Evolutionary conservation across 2,113 vertebrate species (phyloP), one percentile per base, ranked within the genome.

Genomic region (Hepsetus odoe): DNA sequence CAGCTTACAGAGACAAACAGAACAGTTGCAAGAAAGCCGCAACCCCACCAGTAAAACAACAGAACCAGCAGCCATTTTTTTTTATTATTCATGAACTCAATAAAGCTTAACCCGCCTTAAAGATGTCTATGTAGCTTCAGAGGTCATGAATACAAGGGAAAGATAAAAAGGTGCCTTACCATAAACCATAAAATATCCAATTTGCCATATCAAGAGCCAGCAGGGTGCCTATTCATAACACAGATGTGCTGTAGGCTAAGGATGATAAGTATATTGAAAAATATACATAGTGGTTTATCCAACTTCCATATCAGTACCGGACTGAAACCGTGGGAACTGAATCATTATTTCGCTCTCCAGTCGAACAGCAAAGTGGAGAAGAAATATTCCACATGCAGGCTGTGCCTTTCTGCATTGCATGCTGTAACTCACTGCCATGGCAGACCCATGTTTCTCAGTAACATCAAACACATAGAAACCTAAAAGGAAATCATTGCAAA

Each of bases 161-260:
- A 87, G 88, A 92, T 91, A 87, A 91, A 87, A 85, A 76, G 79
- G 16, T 20, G 49, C 26, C 75, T 88, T 89, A 90, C 88, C 79
- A 83, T 83, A 88, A 91, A 86, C 86, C 80, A 92, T 91, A 92
- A 94, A 92, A 92, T 87, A 85, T 91, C 84, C 89, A 90, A 90
- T 92, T 92, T 89, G 84, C 85, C 86, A 88, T 92, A 93, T 93
- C 93, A 90, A 86, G 85, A 87, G 83, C 79, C 80, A 86, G 83
- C 90, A 92, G 91, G 85, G 80, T 59, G 69, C 73, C 82, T 79
- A 88, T 91, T 90, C 80, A 85, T 88, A 90, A 91, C 79, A 24
- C 18, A 24, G 80, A 80, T 77, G 84, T 88, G 86, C 87, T 90
- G 83, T 74, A 88, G 87, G 87, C 86, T 81, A 85, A 88, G 65